Conservation (phyloP, 2,113 vertebrate genomes). For the Caloenas nicobarica region DNA sequence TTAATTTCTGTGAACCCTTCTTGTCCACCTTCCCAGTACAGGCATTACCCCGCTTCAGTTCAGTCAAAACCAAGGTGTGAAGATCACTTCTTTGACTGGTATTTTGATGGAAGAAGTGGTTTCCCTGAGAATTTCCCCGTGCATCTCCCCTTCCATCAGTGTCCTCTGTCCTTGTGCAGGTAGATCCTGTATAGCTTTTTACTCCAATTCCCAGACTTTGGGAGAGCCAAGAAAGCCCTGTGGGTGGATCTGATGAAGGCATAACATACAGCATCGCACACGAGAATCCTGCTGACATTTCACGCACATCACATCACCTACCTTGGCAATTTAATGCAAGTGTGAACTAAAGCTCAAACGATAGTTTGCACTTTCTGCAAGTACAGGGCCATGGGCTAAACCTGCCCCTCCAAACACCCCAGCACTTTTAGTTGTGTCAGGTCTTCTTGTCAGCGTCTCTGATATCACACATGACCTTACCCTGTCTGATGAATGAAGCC, state of each 20-base stretch:
- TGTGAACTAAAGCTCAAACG: background rate
- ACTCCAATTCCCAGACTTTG: background rate
- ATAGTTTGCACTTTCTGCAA: background rate
- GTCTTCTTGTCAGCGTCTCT: background rate
- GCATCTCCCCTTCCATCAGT: background rate
- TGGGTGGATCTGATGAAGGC: background rate
- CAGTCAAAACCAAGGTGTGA: background rate
- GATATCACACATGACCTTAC: constrained; percentile 3
- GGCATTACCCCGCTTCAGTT: background rate
- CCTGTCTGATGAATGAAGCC: background rate
- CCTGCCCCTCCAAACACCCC: background rate
- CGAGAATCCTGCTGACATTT: background rate
- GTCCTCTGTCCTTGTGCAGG: background rate
- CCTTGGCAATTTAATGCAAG: background rate
- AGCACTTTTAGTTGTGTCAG: background rate
- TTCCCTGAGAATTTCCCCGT: background rate
- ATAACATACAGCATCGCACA: background rate
- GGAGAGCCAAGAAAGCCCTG: background rate
- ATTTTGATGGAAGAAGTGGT: background rate
- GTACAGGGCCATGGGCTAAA: background rate
- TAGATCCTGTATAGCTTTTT: background rate
- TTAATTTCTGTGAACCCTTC: background rate
- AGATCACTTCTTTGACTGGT: background rate
- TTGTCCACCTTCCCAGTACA: background rate
- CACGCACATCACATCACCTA: background rate